Evolutionary conservation across 1,140 invertebrate species (phyloP), one percentile per base, ranked within the genome.

Genomic region (Bombus vancouverensis): DNA sequence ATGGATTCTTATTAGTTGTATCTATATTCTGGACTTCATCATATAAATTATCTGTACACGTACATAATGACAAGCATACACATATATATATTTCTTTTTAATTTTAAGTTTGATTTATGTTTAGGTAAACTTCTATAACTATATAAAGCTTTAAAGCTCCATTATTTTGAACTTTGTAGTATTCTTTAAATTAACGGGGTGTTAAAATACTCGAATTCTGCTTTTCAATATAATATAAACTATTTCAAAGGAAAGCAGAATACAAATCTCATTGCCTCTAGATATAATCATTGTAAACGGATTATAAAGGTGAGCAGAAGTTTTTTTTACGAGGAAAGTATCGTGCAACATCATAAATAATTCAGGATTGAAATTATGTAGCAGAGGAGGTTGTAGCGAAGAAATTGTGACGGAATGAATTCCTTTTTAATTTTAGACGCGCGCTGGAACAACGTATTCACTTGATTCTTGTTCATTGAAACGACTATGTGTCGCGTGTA

Each of bases 341-440:
- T 76, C 47, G 4, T 39, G 57, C 28, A 42, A 42, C 28, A 3
- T 78, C 59, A n/a, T 65, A 65, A 78, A 78, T 78, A 65, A 62
- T 65, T 62, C 39, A 28, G 28, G 15, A 39, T 28, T 32, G 59
- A 78, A 42, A 65, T 42, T 65, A 53, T 32, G 37, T 32, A 39
- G 53, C 57, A 39, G 57, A n/a, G 37, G n/a, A 78, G 59, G 32
- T 28, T 28, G 34, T 25, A 28, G 53, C 32, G n/a, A 62, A 59
- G n/a, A 77, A 59, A 22, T 62, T 82, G 70, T 22, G 57, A 44
- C 39, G 71, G 34, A 37, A 78, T 57, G 25, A 47, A 34, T 81
- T 73, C 42, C 37, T 72, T 65, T 73, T 73, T 81, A 72, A 74
- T 85, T 85, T 85, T 85, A 70, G 68, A 80, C 42, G 8, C 32